These are phyloP conservation scores for Paramisgurnus dabryanus DNA, from an alignment of 2,113 vertebrate species.

Conservation along the genomic window DNA sequence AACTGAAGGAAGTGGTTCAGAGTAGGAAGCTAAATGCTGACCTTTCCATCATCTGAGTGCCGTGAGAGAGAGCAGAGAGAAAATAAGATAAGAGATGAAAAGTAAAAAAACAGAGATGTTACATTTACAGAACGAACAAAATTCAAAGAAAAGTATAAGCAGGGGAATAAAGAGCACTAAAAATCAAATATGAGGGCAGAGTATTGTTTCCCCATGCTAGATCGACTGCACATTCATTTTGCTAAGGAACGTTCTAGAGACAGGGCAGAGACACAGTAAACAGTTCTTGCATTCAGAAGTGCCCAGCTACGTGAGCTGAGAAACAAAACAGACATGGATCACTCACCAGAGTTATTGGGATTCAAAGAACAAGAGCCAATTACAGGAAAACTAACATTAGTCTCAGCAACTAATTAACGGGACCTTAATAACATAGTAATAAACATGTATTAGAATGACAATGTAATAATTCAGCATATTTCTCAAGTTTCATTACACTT, in stretches of 20 bases:
- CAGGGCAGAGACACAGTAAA: slow-evolving; percentile 26
- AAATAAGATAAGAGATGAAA: background rate
- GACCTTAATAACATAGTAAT: slow-evolving; percentile 3
- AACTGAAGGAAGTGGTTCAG: background rate
- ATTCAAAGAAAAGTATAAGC: background rate
- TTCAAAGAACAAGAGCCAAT: background rate
- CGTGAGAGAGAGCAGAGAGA: background rate
- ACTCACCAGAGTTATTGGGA: background rate
- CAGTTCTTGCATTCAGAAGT: slow-evolving; percentile 33
- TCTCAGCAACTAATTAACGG: background rate
- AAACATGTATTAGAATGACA: background rate
- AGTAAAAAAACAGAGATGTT: background rate
- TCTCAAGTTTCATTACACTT: slow-evolving; percentile 4
- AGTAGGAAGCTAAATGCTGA: background rate
- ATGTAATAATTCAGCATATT: background rate
- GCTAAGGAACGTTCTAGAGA: slow-evolving; percentile 22
- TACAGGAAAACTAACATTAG: background rate
- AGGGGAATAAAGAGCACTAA: background rate
- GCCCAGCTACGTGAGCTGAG: slow-evolving; percentile 36
- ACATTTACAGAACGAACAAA: background rate
- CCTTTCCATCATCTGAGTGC: slow-evolving; percentile 1
- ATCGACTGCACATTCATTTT: slow-evolving; percentile 4
- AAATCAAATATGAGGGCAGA: background rate
- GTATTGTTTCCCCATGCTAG: slow-evolving; percentile 28
- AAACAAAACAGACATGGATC: background rate